Base-by-base conservation (phyloP, 2,888 invertebrate species). In the Dasysyrphus albostriatus region DNA sequence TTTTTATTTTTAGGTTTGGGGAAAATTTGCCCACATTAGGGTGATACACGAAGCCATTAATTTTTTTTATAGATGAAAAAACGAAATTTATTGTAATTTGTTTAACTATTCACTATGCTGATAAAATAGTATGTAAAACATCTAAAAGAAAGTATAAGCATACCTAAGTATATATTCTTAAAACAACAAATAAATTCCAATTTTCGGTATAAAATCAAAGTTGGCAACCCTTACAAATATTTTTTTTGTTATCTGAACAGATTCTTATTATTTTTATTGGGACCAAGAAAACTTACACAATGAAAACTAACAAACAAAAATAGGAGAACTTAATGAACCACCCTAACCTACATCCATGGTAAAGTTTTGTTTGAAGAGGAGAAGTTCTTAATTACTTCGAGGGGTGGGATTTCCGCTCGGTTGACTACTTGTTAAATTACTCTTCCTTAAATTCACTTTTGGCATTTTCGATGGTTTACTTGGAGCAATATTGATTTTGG, bases 341-440 rank as follows among this genome's bases (percentile, higher is more conserved):
- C 14, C 7, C 29, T 29, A 29, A 54, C 29, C 12, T 24, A 29
- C 24, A 24, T 12, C 19, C 19, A 65, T 32, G 61, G 29, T 12
- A 65, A 58, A 49, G 49, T 79, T 65, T 39, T 14, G 16, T 42
- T 24, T 5, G 10, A 58, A 32, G 56, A 29, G 24, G 34, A 54
- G 63, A 49, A 63, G 72, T 70, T 67, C 58, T 58, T 76, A 58
- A 58, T 76, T 76, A 59, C 47, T 76, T 76, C 39, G 44, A 6
- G 37, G n/a, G 37, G 54, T 5, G 34, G 34, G 49, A 5, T 54
- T 39, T 67, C 44, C 58, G 24, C 32, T 51, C 14, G 49, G 51
- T 39, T 39, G 51, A 32, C 16, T 39, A 42, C 7, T 51, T 39
- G 24, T 24, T 37, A 54, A 54, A 69, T 51, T 39, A 69, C 37